Evolutionary conservation across 2,113 vertebrate genomes (phyloP).

Genomic region (Hydrochoerus hydrochaeris): DNA sequence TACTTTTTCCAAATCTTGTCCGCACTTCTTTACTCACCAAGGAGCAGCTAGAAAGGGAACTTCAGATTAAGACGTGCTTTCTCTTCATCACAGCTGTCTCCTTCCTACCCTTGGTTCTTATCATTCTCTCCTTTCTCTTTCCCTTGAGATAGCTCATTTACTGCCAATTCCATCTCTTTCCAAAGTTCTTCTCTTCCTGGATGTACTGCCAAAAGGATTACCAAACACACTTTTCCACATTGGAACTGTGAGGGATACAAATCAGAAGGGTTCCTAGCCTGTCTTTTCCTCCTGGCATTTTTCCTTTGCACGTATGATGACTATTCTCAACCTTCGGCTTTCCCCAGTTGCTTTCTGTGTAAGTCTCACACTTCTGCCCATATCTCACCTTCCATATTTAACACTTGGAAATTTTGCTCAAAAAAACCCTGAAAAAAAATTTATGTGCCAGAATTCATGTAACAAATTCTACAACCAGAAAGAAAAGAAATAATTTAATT

Average conservation of each 20-base stretch:
- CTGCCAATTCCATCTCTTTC: constrained; percentile 55
- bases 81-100: neutral
- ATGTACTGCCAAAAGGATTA: constrained; percentile 49
- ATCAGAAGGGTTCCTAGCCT: neutral
- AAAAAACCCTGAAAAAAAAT: neutral
- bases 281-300: constrained; percentile 43
- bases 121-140: constrained; percentile 4
- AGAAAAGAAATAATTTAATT: constrained; percentile 8
- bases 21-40: neutral
- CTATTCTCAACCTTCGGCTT: constrained; percentile 21
- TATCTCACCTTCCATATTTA: neutral
- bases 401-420: neutral
- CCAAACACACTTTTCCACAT: constrained; percentile 54
- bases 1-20: neutral
- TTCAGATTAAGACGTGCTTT: neutral
- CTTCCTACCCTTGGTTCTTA: neutral
- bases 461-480: constrained; percentile 28
- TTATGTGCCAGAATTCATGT: neutral
- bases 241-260: constrained; percentile 47
- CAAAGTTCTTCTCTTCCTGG: constrained; percentile 40
- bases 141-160: neutral
- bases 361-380: neutral
- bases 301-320: neutral
- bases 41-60: neutral
- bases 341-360: neutral